phyloP scores from a whole-genome alignment of 1,140 invertebrate species.

The Drosophila suzukii region DNA sequence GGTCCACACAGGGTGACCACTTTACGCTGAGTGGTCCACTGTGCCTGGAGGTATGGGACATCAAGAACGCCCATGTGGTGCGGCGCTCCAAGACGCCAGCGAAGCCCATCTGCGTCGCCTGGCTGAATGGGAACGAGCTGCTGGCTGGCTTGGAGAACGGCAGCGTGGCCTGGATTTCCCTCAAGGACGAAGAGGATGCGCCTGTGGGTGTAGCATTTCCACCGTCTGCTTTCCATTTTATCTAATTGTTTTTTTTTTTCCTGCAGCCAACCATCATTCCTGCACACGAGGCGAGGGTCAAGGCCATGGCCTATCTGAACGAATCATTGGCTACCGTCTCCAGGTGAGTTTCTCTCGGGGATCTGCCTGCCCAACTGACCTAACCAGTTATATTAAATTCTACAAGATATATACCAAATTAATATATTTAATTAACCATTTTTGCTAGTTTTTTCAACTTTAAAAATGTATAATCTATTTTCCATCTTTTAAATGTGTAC shows the following conservation, averaged over 20 bases:
- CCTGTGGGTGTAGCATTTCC: slow-evolving; percentile 19
- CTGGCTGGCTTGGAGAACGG: slow-evolving; percentile 90
- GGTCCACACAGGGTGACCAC: slow-evolving; percentile 89
- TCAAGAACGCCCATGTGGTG: slow-evolving; percentile 89
- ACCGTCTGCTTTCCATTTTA: not conserved
- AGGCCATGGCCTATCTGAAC: slow-evolving; percentile 86
- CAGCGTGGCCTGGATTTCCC: slow-evolving; percentile 87
- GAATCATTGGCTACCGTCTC: slow-evolving; percentile 77
- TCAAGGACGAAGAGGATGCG: slow-evolving; percentile 73
- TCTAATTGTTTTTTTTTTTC: not conserved
- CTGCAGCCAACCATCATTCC: slow-evolving; percentile 71
- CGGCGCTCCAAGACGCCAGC: slow-evolving; percentile 86
- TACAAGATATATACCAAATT: too few relatives aligned
- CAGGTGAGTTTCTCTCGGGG: slow-evolving; percentile 35
- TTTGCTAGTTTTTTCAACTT: too few relatives aligned
- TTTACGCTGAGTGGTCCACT: slow-evolving; percentile 90
- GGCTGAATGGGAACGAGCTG: slow-evolving; percentile 87
- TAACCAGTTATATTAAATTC: too few relatives aligned
- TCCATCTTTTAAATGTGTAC: too few relatives aligned
- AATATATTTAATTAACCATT: too few relatives aligned
- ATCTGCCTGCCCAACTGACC: too few relatives aligned
- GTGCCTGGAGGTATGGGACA: slow-evolving; percentile 90
- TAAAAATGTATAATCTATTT: too few relatives aligned
- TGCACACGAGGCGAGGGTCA: slow-evolving; percentile 89
- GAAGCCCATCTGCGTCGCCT: slow-evolving; percentile 88